Percentiles rank a stretch among this genome's conserved stretches.
These are phyloP conservation scores for Chloroceryle aenea DNA, from an alignment of 2,113 vertebrate genomes.

Conservation along the genomic window DNA sequence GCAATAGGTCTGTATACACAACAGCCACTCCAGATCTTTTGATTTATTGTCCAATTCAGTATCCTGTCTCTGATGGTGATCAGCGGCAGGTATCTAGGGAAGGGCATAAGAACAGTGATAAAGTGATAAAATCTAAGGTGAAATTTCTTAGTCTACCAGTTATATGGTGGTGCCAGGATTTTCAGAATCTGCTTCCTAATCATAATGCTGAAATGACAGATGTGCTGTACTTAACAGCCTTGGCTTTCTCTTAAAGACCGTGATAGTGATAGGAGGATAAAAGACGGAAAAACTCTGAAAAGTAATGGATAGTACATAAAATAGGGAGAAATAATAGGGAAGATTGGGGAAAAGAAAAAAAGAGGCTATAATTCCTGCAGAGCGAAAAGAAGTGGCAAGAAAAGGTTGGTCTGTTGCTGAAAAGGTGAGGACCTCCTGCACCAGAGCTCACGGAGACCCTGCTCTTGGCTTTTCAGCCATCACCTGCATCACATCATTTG, in stretches of 20 bases:
- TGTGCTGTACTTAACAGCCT: neutral
- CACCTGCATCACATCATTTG: fast-evolving
- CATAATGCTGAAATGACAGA: neutral
- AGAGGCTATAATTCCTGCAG: fast-evolving
- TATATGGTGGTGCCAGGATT: neutral
- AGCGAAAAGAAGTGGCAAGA: neutral
- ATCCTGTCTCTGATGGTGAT: conserved; percentile 2
- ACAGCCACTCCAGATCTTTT: neutral
- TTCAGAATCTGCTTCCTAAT: neutral
- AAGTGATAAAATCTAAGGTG: neutral
- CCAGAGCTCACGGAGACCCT: fast-evolving
- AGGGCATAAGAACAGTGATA: neutral
- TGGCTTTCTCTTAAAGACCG: neutral
- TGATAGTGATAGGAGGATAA: neutral
- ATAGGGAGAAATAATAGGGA: neutral
- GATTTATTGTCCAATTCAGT: too few relatives aligned
- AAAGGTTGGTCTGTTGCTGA: neutral
- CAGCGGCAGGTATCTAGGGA: neutral
- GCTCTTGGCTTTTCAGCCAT: neutral
- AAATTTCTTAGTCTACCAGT: neutral
- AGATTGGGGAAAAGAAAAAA: neutral
- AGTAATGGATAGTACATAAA: neutral
- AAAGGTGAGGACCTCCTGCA: fast-evolving
- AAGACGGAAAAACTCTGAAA: neutral
- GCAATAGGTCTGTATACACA: neutral